These are phyloP conservation scores for Aplochiton taeniatus DNA, from an alignment of 2,797 vertebrate genomes.

Conservation along the genomic window DNA sequence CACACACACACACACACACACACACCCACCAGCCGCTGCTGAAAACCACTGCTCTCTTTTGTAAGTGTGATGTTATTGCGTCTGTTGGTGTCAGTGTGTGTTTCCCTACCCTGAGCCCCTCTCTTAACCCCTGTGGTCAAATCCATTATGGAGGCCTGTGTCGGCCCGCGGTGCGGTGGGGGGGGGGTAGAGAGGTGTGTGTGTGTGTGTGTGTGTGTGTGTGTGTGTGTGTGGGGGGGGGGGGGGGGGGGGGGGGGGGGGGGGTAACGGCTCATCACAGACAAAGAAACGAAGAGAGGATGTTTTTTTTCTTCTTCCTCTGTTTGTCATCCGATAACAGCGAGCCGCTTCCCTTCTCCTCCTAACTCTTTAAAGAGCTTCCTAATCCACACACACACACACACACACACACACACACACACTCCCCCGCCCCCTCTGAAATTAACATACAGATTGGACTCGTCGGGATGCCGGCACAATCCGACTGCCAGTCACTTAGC, in stretches of 20 bases:
- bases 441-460: slow-evolving; percentile 54
- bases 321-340: slow-evolving; percentile 39
- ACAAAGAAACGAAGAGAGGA: slow-evolving; percentile 27
- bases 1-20: background rate
- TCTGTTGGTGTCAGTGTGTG: background rate
- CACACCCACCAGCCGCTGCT: background rate
- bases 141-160: slow-evolving; percentile 34
- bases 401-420: no score
- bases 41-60: background rate
- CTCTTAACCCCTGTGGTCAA: slow-evolving; percentile 20
- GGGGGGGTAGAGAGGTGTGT: no score
- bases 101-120: background rate
- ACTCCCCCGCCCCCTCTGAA: slow-evolving; percentile 13
- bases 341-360: slow-evolving; percentile 23
- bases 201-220: no score
- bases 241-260: no score
- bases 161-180: slow-evolving; percentile 23
- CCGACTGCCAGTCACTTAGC: slow-evolving; percentile 21
- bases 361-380: slow-evolving; percentile 35
- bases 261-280: slow-evolving; percentile 19
- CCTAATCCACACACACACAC: slow-evolving; percentile 18
- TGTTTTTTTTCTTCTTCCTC: slow-evolving; percentile 20
- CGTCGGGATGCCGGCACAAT: slow-evolving; percentile 22
- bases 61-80: slow-evolving; percentile 3
- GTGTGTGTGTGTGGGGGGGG: no score